phyloP scores from a whole-genome alignment of 2,797 vertebrate genomes.

The Aplochiton taeniatus region DNA sequence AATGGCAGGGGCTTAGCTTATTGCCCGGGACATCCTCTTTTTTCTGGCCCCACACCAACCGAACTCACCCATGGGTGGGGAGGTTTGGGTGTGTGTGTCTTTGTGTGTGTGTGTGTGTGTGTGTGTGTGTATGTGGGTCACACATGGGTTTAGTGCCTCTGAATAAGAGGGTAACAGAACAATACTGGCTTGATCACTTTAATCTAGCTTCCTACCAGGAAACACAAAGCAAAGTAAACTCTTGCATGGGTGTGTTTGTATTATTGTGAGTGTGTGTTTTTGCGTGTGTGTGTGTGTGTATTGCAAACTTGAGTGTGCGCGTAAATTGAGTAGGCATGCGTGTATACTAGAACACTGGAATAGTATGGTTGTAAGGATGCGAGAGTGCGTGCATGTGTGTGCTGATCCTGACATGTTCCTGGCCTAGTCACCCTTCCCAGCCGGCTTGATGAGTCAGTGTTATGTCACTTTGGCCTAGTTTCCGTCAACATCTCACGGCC shows the following conservation, averaged over 20 bases:
- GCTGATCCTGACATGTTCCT: background rate
- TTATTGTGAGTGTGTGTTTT: background rate
- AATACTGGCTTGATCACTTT: constrained; percentile 27
- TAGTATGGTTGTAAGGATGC: constrained; percentile 3
- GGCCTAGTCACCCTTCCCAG: constrained; percentile 30
- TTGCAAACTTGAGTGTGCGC: background rate
- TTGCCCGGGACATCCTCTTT: constrained; percentile 27
- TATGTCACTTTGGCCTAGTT: constrained; percentile 35
- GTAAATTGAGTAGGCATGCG: too few species aligned
- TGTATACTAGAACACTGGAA: too few species aligned
- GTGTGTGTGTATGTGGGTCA: constrained; percentile 10
- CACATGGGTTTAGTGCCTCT: constrained; percentile 2
- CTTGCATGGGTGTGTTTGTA: constrained; percentile 7
- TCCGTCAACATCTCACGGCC: constrained; percentile 44
- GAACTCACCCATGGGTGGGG: constrained; percentile 5
- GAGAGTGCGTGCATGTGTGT: background rate
- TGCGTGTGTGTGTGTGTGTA: constrained; percentile 17
- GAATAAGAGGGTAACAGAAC: constrained; percentile 33
- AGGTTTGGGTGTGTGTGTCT: constrained; percentile 3
- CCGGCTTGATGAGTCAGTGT: constrained; percentile 37
- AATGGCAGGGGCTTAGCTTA: constrained; percentile 32
- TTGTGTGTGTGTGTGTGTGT: constrained; percentile 4
- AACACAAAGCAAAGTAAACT: background rate
- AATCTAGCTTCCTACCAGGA: constrained; percentile 30
- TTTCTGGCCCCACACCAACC: constrained; percentile 14